phyloP scores from a whole-genome alignment of 2,797 vertebrate species.

The Psittacula derbiana region DNA sequence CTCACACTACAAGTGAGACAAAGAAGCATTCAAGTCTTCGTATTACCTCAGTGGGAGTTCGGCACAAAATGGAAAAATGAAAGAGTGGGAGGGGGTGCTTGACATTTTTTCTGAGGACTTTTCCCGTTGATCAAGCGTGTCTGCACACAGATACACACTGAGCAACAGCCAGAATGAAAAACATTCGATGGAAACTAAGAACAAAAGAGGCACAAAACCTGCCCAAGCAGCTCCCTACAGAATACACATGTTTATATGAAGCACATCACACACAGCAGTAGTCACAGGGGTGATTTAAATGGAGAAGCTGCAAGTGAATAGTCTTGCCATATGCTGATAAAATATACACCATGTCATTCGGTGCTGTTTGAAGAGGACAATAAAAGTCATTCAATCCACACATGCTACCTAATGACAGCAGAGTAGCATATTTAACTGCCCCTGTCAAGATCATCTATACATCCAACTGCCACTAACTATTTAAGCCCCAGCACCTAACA shows the following conservation, averaged over 20 bases:
- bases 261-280: background rate
- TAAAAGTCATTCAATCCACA: background rate
- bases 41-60: background rate
- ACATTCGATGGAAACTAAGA: background rate
- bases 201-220: background rate
- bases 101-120: background rate
- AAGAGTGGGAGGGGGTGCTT: background rate
- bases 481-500: background rate
- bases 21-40: background rate
- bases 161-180: background rate
- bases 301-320: background rate
- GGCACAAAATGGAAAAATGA: background rate
- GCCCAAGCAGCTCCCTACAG: background rate
- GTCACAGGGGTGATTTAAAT: background rate
- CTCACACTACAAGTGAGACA: background rate
- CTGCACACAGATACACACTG: background rate
- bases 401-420: background rate
- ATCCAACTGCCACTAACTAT: background rate
- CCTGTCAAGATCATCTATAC: background rate
- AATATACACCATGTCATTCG: rapidly evolving
- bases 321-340: background rate
- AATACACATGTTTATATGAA: background rate
- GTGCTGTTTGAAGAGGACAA: background rate
- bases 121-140: background rate
- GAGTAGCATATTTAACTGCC: background rate